A percentile compares a stretch with the other conserved stretches of the same genome.
Evolutionary conservation across 1,140 invertebrate species (phyloP).

Genomic region (Zaprionus gabonicus): DNA sequence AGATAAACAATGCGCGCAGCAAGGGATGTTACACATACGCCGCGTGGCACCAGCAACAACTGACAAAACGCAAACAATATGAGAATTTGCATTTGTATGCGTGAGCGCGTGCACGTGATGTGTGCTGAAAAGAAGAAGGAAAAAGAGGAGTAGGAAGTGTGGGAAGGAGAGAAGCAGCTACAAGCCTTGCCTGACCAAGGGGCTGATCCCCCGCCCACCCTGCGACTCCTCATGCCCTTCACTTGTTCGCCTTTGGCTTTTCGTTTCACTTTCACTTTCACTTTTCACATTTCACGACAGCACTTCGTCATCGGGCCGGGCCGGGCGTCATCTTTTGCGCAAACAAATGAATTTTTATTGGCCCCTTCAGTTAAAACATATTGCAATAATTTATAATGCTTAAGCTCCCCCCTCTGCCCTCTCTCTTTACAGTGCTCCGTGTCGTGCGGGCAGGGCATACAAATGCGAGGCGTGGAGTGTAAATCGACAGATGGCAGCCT

Average conservation of each 20-base stretch:
- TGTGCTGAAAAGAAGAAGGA: not conserved
- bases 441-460: conserved; percentile 93
- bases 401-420: conserved; percentile 9
- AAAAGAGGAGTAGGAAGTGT: not conserved
- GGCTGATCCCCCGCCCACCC: not conserved
- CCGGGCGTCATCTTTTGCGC: conserved; percentile 52
- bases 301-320: conserved; percentile 53
- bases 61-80: conserved; percentile 60
- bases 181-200: conserved; percentile 13
- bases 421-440: conserved; percentile 90
- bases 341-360: conserved; percentile 51
- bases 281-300: conserved; percentile 40
- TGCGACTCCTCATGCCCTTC: not conserved
- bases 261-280: conserved; percentile 34
- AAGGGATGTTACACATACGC: conserved; percentile 60
- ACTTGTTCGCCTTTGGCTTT: conserved; percentile 15
- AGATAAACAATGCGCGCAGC: conserved; percentile 53
- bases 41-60: conserved; percentile 36
- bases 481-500: conserved; percentile 85
- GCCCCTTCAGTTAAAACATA: conserved; percentile 47
- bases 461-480: conserved; percentile 93
- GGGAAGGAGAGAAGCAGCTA: conserved; percentile 1
- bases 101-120: conserved; percentile 45
- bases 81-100: conserved; percentile 68
- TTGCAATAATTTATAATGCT: conserved; percentile 79